A percentile compares a stretch with the other conserved stretches of the same genome.
These are phyloP conservation scores for Trichacis sp. DNA, from an alignment of 2,888 invertebrate genomes.

Conservation along the genomic window DNA sequence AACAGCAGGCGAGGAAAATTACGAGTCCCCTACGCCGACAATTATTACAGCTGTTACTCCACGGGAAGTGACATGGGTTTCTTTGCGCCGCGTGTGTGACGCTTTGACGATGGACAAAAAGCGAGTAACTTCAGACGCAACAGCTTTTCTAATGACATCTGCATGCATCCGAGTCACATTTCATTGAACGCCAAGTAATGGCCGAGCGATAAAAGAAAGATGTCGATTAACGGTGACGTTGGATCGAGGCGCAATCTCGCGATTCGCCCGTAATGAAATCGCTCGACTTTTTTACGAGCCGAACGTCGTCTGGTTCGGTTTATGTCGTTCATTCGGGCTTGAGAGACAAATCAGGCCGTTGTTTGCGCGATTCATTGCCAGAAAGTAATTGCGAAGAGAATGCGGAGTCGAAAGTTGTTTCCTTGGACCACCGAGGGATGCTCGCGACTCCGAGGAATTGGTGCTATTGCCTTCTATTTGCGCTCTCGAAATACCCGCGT, in stretches of 20 bases:
- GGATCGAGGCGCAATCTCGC: not conserved
- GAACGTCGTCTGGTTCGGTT: not conserved
- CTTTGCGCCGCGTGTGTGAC: slow-evolving; percentile 19
- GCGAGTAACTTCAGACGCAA: slow-evolving; percentile 5
- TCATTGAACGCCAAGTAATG: not conserved
- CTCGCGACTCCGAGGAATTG: slow-evolving; percentile 31
- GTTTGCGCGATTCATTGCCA: slow-evolving; percentile 4
- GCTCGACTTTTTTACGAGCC: not conserved
- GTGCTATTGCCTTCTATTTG: slow-evolving; percentile 38
- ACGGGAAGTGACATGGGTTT: slow-evolving; percentile 11
- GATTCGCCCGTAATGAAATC: not conserved
- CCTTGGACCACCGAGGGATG: slow-evolving; percentile 24
- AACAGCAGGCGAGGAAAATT: slow-evolving; percentile 12
- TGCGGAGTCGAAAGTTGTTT: slow-evolving; percentile 9
- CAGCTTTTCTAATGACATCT: slow-evolving; percentile 21
- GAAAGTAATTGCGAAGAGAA: not conserved
- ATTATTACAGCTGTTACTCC: slow-evolving; percentile 49
- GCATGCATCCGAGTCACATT: slow-evolving; percentile 11
- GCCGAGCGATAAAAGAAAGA: not conserved
- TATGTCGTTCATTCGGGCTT: not conserved
- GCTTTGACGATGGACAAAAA: slow-evolving; percentile 15
- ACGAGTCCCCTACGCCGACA: slow-evolving; percentile 53
- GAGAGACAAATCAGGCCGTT: not conserved
- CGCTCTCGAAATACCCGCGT: slow-evolving; percentile 30
- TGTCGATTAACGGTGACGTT: not conserved